Percentiles rank a stretch among this genome's conserved stretches.
Evolutionary conservation across 2,113 vertebrate species (phyloP).

Genomic region (Oreochromis niloticus): DNA sequence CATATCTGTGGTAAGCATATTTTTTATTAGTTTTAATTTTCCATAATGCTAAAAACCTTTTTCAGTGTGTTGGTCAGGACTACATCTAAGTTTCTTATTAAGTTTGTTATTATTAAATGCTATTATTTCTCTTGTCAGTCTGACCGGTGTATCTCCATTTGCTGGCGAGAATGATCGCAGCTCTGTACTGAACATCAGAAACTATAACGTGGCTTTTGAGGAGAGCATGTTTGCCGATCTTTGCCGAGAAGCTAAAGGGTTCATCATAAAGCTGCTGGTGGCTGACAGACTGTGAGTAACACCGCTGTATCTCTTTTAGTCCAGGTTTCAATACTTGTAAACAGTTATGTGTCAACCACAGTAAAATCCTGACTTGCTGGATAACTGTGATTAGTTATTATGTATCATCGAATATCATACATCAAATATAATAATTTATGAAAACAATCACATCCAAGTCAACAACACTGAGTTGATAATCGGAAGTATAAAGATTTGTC

Average conservation of each 20-base stretch:
- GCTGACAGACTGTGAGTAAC: constrained; percentile 88
- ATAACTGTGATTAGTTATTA: not conserved
- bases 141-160: constrained; percentile 93
- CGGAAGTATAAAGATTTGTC: not conserved
- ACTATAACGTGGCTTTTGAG: constrained; percentile 94
- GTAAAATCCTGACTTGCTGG: not conserved
- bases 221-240: constrained; percentile 90
- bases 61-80: not conserved
- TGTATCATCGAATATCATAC: not conserved
- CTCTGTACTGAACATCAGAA: constrained; percentile 89
- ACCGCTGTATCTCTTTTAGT: not conserved
- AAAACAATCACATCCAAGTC: not conserved
- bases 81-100: not conserved
- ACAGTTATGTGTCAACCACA: not conserved
- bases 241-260: constrained; percentile 88
- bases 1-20: constrained; percentile 89
- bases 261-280: constrained; percentile 96
- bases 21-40: not conserved
- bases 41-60: not conserved
- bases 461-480: not conserved
- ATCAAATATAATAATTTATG: not conserved
- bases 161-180: constrained; percentile 92
- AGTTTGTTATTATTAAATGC: not conserved
- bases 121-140: constrained; percentile 60
- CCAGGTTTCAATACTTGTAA: not conserved